phyloP scores from a whole-genome alignment of 2,797 vertebrate species.

The Muraenolepis orangiensis region DNA sequence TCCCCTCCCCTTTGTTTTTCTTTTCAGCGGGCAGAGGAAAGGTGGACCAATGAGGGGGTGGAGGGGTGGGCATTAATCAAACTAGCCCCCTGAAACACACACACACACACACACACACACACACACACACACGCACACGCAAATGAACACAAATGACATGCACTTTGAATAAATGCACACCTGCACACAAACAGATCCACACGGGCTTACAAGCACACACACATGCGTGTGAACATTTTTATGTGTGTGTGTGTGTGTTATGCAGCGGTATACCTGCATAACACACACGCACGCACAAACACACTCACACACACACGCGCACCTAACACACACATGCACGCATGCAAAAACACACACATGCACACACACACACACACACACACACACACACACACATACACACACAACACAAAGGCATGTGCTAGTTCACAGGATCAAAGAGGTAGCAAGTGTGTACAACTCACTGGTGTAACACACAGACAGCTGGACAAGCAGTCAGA shows the following conservation, averaged over 20 bases:
- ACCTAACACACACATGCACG: background rate
- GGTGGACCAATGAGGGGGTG: slow-evolving; percentile 72
- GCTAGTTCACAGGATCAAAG: background rate
- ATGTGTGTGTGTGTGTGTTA: too few relatives aligned
- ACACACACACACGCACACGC: background rate
- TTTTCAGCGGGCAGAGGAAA: slow-evolving; percentile 74
- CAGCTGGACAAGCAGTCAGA: slow-evolving; percentile 5
- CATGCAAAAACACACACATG: background rate
- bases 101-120: background rate
- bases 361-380: background rate
- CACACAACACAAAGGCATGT: background rate
- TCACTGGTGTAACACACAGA: slow-evolving; percentile 2
- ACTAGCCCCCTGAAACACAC: slow-evolving; percentile 77
- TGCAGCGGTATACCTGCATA: background rate
- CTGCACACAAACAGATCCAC: background rate
- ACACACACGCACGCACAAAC: background rate
- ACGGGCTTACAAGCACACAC: background rate
- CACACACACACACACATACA: background rate
- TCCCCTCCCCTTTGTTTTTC: slow-evolving; percentile 61
- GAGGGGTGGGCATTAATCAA: slow-evolving; percentile 85
- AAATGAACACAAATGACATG: background rate
- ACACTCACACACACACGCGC: background rate
- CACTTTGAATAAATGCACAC: background rate
- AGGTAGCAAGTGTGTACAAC: background rate
- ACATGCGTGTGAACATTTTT: slow-evolving; percentile 1